A percentile compares a stretch with the other conserved stretches of the same genome.
Evolutionary conservation across 1,140 invertebrate genomes (phyloP).

Genomic region (Cydia fagiglandana): DNA sequence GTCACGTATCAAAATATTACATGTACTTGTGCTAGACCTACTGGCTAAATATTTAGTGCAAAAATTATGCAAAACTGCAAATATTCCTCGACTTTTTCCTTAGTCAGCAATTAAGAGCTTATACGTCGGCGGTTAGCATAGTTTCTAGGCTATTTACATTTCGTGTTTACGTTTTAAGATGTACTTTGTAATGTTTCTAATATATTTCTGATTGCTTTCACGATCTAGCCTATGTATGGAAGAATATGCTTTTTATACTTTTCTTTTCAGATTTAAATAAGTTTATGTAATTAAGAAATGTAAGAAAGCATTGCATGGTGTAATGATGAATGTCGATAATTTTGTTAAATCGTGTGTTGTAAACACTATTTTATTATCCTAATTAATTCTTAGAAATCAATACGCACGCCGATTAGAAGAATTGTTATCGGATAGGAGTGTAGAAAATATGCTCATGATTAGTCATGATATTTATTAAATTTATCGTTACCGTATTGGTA

Average conservation of each 20-base stretch:
- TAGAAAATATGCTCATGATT: neutral
- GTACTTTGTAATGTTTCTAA: neutral
- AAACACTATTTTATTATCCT: neutral
- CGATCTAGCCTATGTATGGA: neutral
- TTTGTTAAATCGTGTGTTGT: neutral
- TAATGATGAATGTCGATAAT: neutral
- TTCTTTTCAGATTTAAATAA: neutral
- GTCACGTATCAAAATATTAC: too few species aligned
- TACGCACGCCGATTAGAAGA: conserved; percentile 2
- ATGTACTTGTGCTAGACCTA: too few species aligned
- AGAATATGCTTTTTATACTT: neutral
- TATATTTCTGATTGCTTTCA: neutral
- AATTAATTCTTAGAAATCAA: neutral
- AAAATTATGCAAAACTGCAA: too few species aligned
- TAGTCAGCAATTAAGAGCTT: neutral
- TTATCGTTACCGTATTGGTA: neutral
- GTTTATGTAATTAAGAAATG: too few species aligned
- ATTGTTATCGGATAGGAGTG: conserved; percentile 6
- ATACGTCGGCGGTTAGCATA: neutral
- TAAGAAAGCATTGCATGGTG: neutral
- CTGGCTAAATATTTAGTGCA: too few species aligned
- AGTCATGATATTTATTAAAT: neutral
- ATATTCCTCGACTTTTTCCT: neutral
- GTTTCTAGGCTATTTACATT: neutral
- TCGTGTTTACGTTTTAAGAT: neutral